Conservation (phyloP, 1,140 invertebrate genomes). For the Samia ricini region DNA sequence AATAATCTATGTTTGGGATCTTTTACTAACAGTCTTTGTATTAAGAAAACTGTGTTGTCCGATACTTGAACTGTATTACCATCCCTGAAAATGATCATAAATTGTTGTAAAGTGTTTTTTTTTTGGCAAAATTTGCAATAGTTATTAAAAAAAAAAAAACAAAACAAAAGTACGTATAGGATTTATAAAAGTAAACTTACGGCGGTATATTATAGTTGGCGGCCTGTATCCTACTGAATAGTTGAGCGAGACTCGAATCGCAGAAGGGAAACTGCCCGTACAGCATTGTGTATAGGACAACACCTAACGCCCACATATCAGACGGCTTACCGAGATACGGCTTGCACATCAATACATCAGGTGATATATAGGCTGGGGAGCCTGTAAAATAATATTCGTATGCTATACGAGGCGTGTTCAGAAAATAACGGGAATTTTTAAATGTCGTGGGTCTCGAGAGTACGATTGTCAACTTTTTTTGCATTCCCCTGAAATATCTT, state of each 20-base stretch:
- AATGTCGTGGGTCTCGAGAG: no score
- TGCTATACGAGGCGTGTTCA: no score
- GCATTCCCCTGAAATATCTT: no score
- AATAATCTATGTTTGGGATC: constrained; percentile 74
- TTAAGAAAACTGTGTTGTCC: constrained; percentile 71
- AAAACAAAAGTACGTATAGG: not conserved
- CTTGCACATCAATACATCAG: constrained; percentile 88
- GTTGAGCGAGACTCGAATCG: constrained; percentile 85
- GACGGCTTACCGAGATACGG: constrained; percentile 88
- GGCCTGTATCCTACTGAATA: constrained; percentile 87
- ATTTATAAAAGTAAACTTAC: constrained; percentile 39
- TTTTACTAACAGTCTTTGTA: constrained; percentile 71
- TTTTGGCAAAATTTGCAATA: not conserved
- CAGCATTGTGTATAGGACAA: constrained; percentile 91
- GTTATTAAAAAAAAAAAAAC: not conserved
- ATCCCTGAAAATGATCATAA: constrained; percentile 48
- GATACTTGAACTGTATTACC: constrained; percentile 71
- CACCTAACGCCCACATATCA: constrained; percentile 92
- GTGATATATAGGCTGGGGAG: constrained; percentile 91
- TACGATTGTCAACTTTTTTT: no score
- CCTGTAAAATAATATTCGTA: constrained; percentile 65
- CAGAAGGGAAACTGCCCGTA: constrained; percentile 94
- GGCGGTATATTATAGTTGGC: constrained; percentile 76
- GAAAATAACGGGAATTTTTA: no score
- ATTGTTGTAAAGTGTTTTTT: not conserved